Evolutionary conservation across 1,140 invertebrate species (phyloP).

Genomic region (Rhopalosiphum maidis): DNA sequence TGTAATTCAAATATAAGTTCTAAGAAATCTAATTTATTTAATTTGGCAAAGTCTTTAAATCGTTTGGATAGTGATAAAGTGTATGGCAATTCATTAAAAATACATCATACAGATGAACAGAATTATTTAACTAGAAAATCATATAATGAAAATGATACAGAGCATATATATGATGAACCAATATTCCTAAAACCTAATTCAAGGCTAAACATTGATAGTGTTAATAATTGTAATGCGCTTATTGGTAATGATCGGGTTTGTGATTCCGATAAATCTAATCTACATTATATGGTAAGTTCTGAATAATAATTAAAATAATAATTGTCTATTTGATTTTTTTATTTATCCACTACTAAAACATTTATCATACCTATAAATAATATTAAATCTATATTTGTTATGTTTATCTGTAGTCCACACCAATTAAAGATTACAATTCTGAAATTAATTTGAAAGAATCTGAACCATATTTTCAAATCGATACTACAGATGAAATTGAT

Average conservation of each 20-base stretch:
- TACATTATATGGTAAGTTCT: conserved; percentile 55
- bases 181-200: conserved; percentile 21
- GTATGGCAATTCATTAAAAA: conserved; percentile 23
- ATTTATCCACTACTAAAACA: neutral
- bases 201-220: conserved; percentile 31
- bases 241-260: conserved; percentile 11
- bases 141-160: neutral
- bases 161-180: conserved; percentile 54
- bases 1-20: conserved; percentile 29
- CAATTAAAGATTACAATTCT: conserved; percentile 37
- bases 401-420: conserved; percentile 27
- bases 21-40: conserved; percentile 39
- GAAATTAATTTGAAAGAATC: conserved; percentile 31
- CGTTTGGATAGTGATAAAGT: neutral
- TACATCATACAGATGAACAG: conserved; percentile 33
- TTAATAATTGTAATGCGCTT: conserved; percentile 27
- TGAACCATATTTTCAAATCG: neutral
- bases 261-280: conserved; percentile 50
- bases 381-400: neutral
- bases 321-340: conserved; percentile 23
- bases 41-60: conserved; percentile 42
- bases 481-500: conserved; percentile 22
- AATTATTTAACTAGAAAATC: conserved; percentile 46
- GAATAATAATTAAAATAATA: conserved; percentile 43
- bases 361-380: conserved; percentile 12